These are phyloP conservation scores for Florisuga fusca DNA, from an alignment of 2,797 vertebrate genomes.

Conservation along the genomic window DNA sequence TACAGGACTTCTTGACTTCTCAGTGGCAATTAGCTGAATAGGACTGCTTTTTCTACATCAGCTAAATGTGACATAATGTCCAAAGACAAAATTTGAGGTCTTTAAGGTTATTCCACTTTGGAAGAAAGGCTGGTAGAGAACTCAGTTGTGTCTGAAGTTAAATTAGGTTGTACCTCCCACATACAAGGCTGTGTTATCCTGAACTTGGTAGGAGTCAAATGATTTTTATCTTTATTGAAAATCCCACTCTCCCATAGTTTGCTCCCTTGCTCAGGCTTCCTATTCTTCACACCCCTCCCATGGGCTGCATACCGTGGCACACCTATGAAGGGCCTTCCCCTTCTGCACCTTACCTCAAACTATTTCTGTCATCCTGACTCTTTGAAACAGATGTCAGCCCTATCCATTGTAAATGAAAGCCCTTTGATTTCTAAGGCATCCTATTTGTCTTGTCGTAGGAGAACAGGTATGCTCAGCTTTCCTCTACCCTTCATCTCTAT, in stretches of 20 bases:
- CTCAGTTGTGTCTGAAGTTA: background rate
- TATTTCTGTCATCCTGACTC: background rate
- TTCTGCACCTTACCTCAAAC: background rate
- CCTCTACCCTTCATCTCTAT: background rate
- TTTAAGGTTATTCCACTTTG: background rate
- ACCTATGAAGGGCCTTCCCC: background rate
- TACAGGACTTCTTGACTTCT: background rate
- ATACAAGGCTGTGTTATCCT: background rate
- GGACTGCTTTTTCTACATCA: background rate
- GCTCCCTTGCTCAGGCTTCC: rapidly evolving
- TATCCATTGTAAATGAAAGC: background rate
- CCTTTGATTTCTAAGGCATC: background rate
- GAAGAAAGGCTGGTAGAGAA: background rate
- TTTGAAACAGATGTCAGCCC: background rate
- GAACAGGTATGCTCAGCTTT: background rate
- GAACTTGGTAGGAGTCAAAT: background rate
- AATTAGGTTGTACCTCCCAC: background rate
- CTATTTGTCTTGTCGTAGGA: background rate
- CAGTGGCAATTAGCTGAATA: background rate
- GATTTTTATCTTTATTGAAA: background rate
- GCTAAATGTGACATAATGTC: background rate
- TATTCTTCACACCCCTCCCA: background rate
- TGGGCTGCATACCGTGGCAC: background rate
- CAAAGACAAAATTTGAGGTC: background rate
- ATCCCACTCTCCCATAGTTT: background rate